Conservation (phyloP, 2,113 vertebrate species). For the Axis porcinus region DNA sequence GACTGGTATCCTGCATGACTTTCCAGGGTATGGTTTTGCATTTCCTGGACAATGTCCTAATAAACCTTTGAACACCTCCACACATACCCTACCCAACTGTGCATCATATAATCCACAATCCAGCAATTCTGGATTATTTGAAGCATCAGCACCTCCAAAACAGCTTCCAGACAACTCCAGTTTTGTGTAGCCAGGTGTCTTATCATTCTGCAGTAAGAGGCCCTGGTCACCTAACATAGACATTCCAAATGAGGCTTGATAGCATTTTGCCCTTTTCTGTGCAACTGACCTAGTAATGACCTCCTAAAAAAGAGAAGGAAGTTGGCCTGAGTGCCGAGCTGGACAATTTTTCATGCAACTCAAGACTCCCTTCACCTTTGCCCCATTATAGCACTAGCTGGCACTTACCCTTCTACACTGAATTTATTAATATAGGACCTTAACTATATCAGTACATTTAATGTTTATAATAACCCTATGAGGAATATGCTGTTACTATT, state of each 20-base stretch:
- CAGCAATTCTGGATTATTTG: background rate
- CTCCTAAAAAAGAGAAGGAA: conserved; percentile 47
- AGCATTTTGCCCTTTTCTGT: background rate
- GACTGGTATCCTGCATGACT: background rate
- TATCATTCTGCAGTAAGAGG: background rate
- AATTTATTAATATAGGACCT: background rate
- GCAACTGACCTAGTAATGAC: background rate
- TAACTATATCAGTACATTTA: background rate
- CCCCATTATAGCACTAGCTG: background rate
- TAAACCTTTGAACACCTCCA: background rate
- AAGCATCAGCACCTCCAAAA: background rate
- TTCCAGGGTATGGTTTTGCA: background rate
- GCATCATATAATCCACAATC: background rate
- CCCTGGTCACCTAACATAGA: background rate
- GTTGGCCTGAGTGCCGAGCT: conserved; percentile 17
- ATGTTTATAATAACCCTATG: background rate
- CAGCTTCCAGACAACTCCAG: background rate
- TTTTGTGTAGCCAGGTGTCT: background rate
- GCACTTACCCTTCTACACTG: background rate
- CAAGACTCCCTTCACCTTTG: background rate
- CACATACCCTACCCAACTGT: background rate
- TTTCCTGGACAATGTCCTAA: background rate
- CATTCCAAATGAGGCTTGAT: background rate
- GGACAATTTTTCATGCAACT: background rate
- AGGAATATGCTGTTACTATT: background rate